phyloP scores from a whole-genome alignment of 2,797 vertebrate genomes.

The Acanthopagrus latus region DNA sequence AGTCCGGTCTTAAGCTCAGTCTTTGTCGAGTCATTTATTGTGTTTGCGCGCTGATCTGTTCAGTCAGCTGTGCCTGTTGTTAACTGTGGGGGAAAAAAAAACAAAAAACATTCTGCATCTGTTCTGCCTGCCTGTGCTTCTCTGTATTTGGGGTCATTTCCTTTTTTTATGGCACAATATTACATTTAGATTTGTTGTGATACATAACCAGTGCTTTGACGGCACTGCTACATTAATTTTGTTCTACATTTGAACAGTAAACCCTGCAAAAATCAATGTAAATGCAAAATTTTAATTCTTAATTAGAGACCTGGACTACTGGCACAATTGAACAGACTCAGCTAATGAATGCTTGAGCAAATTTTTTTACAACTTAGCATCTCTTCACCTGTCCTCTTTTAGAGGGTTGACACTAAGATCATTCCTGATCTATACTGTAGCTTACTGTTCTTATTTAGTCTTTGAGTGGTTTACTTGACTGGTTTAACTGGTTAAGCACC shows the following conservation, averaged over 20 bases:
- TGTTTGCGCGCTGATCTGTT: too few species aligned
- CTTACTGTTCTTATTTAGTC: background rate
- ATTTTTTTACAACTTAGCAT: background rate
- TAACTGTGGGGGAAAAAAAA: too few species aligned
- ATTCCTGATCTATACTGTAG: background rate
- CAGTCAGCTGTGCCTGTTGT: too few species aligned
- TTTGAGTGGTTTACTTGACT: background rate
- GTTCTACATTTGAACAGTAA: too few species aligned
- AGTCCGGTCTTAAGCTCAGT: too few species aligned
- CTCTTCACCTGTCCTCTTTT: background rate
- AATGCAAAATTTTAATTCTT: background rate
- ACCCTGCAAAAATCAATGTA: background rate
- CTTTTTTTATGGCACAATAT: background rate
- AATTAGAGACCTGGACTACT: too few species aligned
- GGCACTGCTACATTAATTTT: too few species aligned
- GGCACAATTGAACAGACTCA: too few species aligned
- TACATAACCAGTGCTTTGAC: background rate
- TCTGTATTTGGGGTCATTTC: too few species aligned
- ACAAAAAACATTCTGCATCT: too few species aligned
- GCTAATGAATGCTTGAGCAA: background rate
- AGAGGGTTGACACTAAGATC: background rate
- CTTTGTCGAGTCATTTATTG: too few species aligned
- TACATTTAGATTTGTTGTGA: conserved; percentile 5
- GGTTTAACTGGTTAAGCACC: background rate
- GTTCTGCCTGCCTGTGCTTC: too few species aligned